Base-by-base conservation (phyloP, 2,888 invertebrate genomes). In the Erebia ligea region DNA sequence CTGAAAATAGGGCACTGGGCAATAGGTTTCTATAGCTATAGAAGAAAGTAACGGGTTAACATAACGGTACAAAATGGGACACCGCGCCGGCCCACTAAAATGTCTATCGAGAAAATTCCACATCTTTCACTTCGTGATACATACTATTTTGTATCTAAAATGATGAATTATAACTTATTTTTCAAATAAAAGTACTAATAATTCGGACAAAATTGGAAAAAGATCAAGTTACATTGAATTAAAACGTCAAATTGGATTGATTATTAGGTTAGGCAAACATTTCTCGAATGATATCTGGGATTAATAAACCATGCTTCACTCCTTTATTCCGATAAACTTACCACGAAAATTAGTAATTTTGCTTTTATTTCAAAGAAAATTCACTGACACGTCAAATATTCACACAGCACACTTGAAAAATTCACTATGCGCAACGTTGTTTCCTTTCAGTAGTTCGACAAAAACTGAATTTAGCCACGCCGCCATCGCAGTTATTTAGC, bases 401-500 rank as follows among this genome's bases (percentile, higher is more conserved):
- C 83, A 80, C 88, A 88, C 88, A 75, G 71, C 76, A 79, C 86
- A 87, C 86, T 80, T 81, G 81, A 80, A 74, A 84, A 85, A 78
- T 84, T 84, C 45, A 61, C 25, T 68, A 54, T 56, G 57, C 52
- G 56, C 42, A 40, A 69, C 50, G 79, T 74, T 86, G 80, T 79
- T 83, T 77, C 80, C 83, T 82, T 89, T 86, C 86, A 87, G 88
- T 89, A 86, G 88, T 90, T 84, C 82, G 83, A 84, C 84, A 84
- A 85, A 85, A 88, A 92, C 92, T 92, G 87, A 91, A 86, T 85
- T 90, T 86, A 83, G 80, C 81, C 86, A 86, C 88, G 90, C 90
- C 76, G 86, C 86, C 89, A 83, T 85, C 82, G 87, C 84, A 87
- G 89, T 88, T 94, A 93, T 93, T 91, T 93, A 94, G 93, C 92